Percentiles rank a stretch among this genome's conserved stretches.
phyloP scores from a whole-genome alignment of 2,113 vertebrate genomes.

The Saimiri boliviensis region DNA sequence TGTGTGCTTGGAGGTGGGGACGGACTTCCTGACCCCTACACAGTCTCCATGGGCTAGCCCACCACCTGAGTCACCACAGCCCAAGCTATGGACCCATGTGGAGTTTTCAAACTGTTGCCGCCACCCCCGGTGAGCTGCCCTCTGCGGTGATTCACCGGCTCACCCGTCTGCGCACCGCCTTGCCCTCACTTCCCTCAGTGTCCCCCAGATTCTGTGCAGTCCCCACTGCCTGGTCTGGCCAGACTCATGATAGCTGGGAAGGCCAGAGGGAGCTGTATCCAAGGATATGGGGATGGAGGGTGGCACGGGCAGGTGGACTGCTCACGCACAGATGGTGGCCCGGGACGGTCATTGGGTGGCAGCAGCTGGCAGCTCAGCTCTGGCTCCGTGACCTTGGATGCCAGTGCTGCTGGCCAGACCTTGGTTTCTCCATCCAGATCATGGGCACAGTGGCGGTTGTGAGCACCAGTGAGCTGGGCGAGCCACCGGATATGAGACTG shows the following conservation, averaged over 20 bases:
- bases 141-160: rapidly evolving
- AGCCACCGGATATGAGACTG: rapidly evolving
- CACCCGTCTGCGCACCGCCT: rapidly evolving
- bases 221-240: background rate
- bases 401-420: background rate
- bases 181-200: rapidly evolving
- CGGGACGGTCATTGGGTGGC: rapidly evolving
- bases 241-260: background rate
- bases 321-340: too few species aligned
- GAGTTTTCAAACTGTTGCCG: background rate
- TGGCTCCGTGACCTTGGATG: background rate
- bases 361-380: rapidly evolving
- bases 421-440: background rate
- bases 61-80: background rate
- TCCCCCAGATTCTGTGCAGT: too few species aligned
- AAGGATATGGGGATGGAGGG: rapidly evolving
- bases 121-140: rapidly evolving
- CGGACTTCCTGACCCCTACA: background rate
- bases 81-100: background rate
- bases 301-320: rapidly evolving
- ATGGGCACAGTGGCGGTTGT: background rate
- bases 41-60: background rate
- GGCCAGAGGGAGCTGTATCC: background rate
- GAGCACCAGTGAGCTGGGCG: rapidly evolving
- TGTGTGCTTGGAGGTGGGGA: rapidly evolving